These are phyloP conservation scores for Catostylus mosaicus DNA, from an alignment of 30 jellyfish, hydroid and myxozoan species.

Conservation along the genomic window DNA sequence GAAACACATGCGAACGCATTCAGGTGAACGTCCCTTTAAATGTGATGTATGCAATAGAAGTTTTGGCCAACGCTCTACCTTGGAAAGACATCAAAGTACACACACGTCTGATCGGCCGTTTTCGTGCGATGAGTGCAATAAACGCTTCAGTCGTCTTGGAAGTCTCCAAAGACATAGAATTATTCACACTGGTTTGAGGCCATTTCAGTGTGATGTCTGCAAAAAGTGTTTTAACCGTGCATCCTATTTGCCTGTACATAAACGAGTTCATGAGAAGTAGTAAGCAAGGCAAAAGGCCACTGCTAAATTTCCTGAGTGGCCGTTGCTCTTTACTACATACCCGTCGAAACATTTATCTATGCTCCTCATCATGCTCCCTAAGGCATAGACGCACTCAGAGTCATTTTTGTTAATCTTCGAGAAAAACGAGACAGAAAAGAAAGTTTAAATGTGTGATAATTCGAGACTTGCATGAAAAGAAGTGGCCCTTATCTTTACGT, in stretches of 20 bases:
- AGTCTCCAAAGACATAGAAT: conserved; percentile 51
- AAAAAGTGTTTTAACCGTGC: conserved; percentile 31
- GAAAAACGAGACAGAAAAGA: too few relatives aligned
- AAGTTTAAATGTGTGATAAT: too few relatives aligned
- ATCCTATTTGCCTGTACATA: conserved; percentile 24
- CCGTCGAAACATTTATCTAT: too few relatives aligned
- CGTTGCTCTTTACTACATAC: too few relatives aligned
- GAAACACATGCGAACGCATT: conserved; percentile 30
- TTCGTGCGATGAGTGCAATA: conserved; percentile 46
- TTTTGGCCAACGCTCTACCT: conserved; percentile 24
- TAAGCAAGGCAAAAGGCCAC: too few relatives aligned
- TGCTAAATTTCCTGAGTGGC: too few relatives aligned
- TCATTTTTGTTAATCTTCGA: too few relatives aligned
- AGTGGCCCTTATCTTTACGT: too few relatives aligned
- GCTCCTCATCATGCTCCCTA: too few relatives aligned
- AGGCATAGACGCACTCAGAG: too few relatives aligned
- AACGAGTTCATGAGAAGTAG: conserved; percentile 1
- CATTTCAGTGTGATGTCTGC: conserved; percentile 36
- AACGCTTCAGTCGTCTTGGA: conserved; percentile 35
- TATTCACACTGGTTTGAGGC: conserved; percentile 64
- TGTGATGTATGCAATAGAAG: conserved; percentile 31
- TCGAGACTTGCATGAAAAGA: too few relatives aligned
- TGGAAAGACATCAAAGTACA: conserved; percentile 34
- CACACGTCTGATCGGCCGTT: conserved; percentile 44
- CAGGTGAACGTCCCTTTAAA: conserved; percentile 19